phyloP scores from a whole-genome alignment of 2,888 invertebrate genomes.

The Rotaria socialis region DNA sequence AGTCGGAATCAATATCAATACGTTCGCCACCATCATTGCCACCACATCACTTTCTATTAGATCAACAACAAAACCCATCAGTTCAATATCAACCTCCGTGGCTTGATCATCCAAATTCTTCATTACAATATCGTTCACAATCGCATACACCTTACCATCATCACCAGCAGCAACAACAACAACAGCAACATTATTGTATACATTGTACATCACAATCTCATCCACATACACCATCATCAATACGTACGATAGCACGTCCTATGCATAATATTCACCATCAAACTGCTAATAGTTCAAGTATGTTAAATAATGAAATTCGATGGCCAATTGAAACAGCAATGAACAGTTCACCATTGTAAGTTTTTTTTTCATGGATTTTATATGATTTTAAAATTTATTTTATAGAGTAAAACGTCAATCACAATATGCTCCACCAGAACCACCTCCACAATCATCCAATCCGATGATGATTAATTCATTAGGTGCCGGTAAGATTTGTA shows the following conservation, averaged over 20 bases:
- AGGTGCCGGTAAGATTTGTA: not conserved
- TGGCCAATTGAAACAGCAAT: not conserved
- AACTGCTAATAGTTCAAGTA: not conserved
- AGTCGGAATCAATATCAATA: constrained; percentile 17
- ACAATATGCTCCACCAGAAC: not conserved
- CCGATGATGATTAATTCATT: constrained; percentile 4
- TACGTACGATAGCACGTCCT: constrained; percentile 17
- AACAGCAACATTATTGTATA: not conserved
- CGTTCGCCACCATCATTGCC: constrained; percentile 11
- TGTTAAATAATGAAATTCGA: not conserved
- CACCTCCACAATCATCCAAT: not conserved
- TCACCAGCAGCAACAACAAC: not conserved
- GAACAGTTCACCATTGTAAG: constrained; percentile 20
- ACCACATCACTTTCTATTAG: not conserved
- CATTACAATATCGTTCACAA: constrained; percentile 26
- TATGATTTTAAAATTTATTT: not conserved
- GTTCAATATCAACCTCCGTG: constrained; percentile 33
- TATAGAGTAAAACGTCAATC: not conserved
- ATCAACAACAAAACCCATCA: not conserved
- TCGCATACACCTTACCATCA: not conserved
- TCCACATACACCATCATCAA: constrained; percentile 35
- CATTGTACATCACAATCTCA: not conserved
- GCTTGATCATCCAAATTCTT: not conserved
- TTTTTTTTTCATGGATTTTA: not conserved
- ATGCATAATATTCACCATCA: not conserved